Conservation (phyloP, 2,888 invertebrate genomes). For the Chalcis sispes region DNA sequence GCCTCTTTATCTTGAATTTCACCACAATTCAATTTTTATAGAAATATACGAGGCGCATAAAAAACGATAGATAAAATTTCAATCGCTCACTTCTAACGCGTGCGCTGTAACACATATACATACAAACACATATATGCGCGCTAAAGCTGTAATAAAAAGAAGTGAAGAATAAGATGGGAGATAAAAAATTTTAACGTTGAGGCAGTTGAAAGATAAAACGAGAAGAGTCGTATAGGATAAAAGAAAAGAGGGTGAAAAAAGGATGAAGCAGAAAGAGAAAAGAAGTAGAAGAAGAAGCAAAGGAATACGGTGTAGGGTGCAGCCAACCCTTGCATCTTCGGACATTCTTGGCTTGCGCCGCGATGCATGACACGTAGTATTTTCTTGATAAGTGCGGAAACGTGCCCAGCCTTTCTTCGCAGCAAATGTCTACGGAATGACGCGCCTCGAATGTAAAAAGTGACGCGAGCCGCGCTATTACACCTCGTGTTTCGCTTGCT, state of each 20-base stretch:
- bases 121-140: not conserved
- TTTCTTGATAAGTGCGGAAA: conserved; percentile 58
- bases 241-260: conserved; percentile 1
- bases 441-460: conserved; percentile 56
- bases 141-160: no score
- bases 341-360: conserved; percentile 51
- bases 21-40: no score
- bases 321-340: conserved; percentile 49
- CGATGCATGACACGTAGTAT: conserved; percentile 59
- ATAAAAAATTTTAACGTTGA: conserved; percentile 30
- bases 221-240: not conserved
- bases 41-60: no score
- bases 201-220: conserved; percentile 47
- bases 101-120: not conserved
- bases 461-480: conserved; percentile 49
- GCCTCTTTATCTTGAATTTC: no score
- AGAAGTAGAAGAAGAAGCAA: not conserved
- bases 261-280: not conserved
- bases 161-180: not conserved
- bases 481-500: conserved; percentile 25
- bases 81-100: conserved; percentile 23
- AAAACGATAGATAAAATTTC: conserved; percentile 46
- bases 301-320: not conserved
- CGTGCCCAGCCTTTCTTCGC: conserved; percentile 50
- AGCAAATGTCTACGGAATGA: conserved; percentile 34